Evolutionary conservation across 2,113 vertebrate genomes (phyloP).

Genomic region (Meles meles): DNA sequence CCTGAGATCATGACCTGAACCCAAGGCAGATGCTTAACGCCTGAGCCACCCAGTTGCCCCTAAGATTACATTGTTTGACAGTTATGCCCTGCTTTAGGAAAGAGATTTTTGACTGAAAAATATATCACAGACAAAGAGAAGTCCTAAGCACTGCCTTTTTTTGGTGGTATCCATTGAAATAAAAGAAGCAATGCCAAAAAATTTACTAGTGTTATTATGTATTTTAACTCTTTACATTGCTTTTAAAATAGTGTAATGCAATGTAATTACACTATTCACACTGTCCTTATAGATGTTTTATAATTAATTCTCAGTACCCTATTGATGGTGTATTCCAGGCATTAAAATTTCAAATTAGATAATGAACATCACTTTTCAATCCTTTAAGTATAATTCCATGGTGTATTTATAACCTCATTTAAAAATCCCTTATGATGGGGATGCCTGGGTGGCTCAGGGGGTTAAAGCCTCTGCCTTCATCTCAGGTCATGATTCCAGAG

Average conservation of each 20-base stretch:
- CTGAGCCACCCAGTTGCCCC: no score
- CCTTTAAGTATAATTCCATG: background rate
- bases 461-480: no score
- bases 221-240: background rate
- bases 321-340: background rate
- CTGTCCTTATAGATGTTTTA: background rate
- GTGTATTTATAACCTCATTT: background rate
- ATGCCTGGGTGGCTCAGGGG: no score
- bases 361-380: background rate
- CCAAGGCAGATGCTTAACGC: background rate
- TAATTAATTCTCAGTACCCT: background rate
- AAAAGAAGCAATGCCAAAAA: background rate
- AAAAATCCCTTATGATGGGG: no score
- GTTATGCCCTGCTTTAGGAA: background rate
- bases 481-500: no score
- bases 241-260: background rate
- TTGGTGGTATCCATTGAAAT: background rate
- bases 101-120: background rate
- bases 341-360: background rate
- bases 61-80: background rate
- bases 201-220: background rate
- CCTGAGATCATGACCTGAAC: background rate
- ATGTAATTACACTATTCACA: background rate
- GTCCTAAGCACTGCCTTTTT: rapidly evolving
- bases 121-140: rapidly evolving